Percentiles rank a stretch among this genome's conserved stretches.
phyloP scores from a whole-genome alignment of 1,140 invertebrate species.

The Drosophila biarmipes region DNA sequence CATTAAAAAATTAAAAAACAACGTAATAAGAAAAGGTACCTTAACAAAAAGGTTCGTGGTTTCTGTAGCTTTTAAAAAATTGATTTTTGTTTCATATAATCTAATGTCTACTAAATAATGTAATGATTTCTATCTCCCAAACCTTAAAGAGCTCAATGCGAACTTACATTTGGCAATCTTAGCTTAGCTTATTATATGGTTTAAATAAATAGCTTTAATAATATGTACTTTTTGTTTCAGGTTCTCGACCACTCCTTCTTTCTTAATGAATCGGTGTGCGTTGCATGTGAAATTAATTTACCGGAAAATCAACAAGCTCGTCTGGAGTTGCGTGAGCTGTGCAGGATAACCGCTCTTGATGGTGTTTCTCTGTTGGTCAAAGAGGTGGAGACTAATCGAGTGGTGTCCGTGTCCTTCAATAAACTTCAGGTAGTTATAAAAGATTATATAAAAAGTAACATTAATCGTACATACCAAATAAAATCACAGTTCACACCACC shows the following conservation, averaged over 20 bases:
- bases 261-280: constrained; percentile 86
- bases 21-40: too few relatives aligned
- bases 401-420: constrained; percentile 87
- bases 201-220: too few relatives aligned
- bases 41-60: too few relatives aligned
- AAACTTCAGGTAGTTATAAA: constrained; percentile 87
- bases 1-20: too few relatives aligned
- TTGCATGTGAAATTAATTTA: constrained; percentile 86
- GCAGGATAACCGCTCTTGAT: constrained; percentile 86
- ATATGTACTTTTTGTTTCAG: constrained; percentile 61
- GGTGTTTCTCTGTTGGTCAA: constrained; percentile 88
- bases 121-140: too few relatives aligned
- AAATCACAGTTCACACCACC: constrained; percentile 58
- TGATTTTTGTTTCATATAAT: not conserved
- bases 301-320: constrained; percentile 84
- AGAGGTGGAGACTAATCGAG: constrained; percentile 85
- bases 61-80: too few relatives aligned
- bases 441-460: not conserved
- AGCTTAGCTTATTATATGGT: too few relatives aligned
- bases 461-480: not conserved
- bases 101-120: too few relatives aligned
- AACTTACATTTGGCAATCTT: too few relatives aligned
- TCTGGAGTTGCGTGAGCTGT: constrained; percentile 87
- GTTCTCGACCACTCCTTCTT: constrained; percentile 87
- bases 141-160: too few relatives aligned